Base-by-base conservation (phyloP, 2,888 invertebrate species). In the Lithosia quadra region DNA sequence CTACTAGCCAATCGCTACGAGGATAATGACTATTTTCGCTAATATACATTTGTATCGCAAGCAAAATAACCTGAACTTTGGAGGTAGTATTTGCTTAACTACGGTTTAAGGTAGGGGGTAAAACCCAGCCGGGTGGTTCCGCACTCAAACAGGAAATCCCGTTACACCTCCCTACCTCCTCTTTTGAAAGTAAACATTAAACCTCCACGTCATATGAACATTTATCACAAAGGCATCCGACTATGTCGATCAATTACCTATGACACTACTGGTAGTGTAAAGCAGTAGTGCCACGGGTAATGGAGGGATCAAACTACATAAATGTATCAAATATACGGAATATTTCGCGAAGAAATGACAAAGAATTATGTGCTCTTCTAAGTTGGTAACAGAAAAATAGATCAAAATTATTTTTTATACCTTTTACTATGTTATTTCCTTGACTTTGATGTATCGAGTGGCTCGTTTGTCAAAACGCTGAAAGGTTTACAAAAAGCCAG, bases 401-500 rank as follows among this genome's bases (percentile, higher is more conserved):
- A 18, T 62, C 33, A 18, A 28, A 58, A 33, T 55, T 56, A 58
- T 28, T 22, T 33, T 28, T 58, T 28, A 2, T 57, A n/a, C 33
- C 28, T 33, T 22, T 33, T 58, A 58, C 24, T 33, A 58, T n/a
- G 28, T 58, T 58, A 58, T 33, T 58, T 58, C 13, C 28, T 36
- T 11, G 56, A 55, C 18, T 43, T 39, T 56, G 57, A 62, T 39
- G 24, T 60, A 62, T 55, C 21, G 62, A 33, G 22, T n/a, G 39
- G 2, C 21, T 43, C 28, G 33, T 58, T 39, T 63, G 22, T 36
- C 21, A 58, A 2, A 21, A 13, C 11, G 34, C 36, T 62, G 67
- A 68, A 49, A 63, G 13, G 28, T 65, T 64, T 58, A 65, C 28
- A 57, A 58, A 36, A 57, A 57, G 22, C 28, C 43, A 39, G 55